A percentile compares a stretch with the other conserved stretches of the same genome.
phyloP scores from a whole-genome alignment of 2,888 invertebrate genomes.

The Catocala nupta region DNA sequence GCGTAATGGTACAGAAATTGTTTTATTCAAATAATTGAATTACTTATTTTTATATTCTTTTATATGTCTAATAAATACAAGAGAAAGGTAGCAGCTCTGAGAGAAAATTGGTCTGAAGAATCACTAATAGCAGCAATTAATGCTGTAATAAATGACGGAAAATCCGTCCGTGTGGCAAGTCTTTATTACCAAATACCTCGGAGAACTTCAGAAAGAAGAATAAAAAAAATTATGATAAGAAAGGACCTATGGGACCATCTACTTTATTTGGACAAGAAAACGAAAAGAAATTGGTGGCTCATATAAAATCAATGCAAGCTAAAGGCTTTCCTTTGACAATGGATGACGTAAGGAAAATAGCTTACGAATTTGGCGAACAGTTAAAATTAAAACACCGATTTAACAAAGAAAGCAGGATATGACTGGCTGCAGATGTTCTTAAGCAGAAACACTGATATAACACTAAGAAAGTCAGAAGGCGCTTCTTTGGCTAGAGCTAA shows the following conservation, averaged over 20 bases:
- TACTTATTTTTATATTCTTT: background rate
- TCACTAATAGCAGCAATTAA: background rate
- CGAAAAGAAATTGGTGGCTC: background rate
- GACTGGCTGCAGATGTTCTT: too few species aligned
- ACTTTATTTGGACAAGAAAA: too few species aligned
- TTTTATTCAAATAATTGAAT: too few species aligned
- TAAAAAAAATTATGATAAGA: background rate
- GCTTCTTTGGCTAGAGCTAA: constrained; percentile 16
- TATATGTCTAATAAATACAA: constrained; percentile 1
- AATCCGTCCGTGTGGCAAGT: too few species aligned
- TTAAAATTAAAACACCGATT: constrained; percentile 34
- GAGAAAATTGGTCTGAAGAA: constrained; percentile 4
- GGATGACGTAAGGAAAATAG: constrained; percentile 20
- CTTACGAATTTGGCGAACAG: too few species aligned
- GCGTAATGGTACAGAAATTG: too few species aligned
- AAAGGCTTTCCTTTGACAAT: constrained; percentile 17
- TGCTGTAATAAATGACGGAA: too few species aligned
- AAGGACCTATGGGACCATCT: constrained; percentile 1
- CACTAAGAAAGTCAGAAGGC: constrained; percentile 22
- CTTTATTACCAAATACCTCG: too few species aligned
- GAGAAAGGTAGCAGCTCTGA: too few species aligned
- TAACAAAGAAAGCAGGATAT: constrained; percentile 29
- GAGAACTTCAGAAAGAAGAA: too few species aligned
- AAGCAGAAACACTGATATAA: constrained; percentile 16
- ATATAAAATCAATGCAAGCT: rapidly evolving